Percentiles rank a stretch among this genome's conserved stretches.
phyloP scores from a whole-genome alignment of 2,797 vertebrate genomes.

The Crax fasciolata region DNA sequence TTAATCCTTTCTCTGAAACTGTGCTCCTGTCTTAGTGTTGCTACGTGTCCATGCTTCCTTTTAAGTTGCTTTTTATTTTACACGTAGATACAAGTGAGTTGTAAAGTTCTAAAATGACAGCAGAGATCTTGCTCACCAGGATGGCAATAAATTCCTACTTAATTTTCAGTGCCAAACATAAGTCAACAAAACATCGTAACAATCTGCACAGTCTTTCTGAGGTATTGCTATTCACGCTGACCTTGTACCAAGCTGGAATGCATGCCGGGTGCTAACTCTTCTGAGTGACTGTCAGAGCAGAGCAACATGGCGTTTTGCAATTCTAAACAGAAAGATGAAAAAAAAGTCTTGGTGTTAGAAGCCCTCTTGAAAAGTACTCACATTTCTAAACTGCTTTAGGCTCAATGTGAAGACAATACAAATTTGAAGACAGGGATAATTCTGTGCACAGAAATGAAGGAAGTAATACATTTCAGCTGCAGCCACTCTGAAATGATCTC shows the following conservation, averaged over 20 bases:
- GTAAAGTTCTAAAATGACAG: not conserved
- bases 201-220: not conserved
- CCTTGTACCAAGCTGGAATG: not conserved
- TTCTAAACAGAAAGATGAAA: not conserved
- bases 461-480: not conserved
- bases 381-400: not conserved
- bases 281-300: not conserved
- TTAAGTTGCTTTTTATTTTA: not conserved
- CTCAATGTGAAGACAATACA: not conserved
- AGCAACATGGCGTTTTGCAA: not conserved
- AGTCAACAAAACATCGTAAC: not conserved
- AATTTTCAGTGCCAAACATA: not conserved
- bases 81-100: not conserved
- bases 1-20: not conserved
- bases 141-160: not conserved
- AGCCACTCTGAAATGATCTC: not conserved
- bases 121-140: not conserved
- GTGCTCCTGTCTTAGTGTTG: not conserved
- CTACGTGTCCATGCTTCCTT: not conserved
- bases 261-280: not conserved
- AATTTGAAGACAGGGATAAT: not conserved
- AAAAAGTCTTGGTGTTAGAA: not conserved
- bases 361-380: not conserved
- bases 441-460: not conserved
- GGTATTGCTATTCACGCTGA: not conserved